A percentile compares a stretch with the other conserved stretches of the same genome.
Evolutionary conservation across 1,140 invertebrate genomes (phyloP).

Genomic region (Euwallacea fornicatus): DNA sequence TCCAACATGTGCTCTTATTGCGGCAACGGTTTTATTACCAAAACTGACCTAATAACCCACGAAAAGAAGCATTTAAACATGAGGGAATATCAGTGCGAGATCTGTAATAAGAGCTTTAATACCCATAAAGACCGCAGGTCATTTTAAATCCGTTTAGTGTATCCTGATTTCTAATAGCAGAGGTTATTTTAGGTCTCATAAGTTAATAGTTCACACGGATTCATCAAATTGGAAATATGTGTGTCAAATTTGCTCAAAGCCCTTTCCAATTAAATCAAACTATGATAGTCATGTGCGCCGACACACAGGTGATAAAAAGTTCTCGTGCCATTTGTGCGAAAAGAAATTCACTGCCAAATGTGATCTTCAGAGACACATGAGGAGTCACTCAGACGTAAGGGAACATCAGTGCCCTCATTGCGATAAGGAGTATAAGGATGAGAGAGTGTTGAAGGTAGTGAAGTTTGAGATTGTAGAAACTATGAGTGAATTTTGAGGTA

Average conservation of each 20-base stretch:
- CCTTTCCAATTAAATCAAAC: slow-evolving; percentile 42
- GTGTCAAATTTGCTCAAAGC: slow-evolving; percentile 48
- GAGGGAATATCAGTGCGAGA: slow-evolving; percentile 69
- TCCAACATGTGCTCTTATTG: slow-evolving; percentile 56
- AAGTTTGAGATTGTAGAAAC: neutral
- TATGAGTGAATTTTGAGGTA: neutral
- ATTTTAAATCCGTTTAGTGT: neutral
- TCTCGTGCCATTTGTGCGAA: slow-evolving; percentile 69
- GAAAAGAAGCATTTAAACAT: slow-evolving; percentile 65
- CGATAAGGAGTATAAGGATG: slow-evolving; percentile 39
- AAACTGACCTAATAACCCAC: slow-evolving; percentile 58
- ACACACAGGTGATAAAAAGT: slow-evolving; percentile 61
- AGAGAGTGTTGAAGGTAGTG: slow-evolving; percentile 40
- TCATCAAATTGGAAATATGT: slow-evolving; percentile 40
- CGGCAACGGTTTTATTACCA: slow-evolving; percentile 63
- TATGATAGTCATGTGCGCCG: slow-evolving; percentile 40
- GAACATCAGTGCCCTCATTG: slow-evolving; percentile 35
- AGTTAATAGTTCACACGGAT: slow-evolving; percentile 40
- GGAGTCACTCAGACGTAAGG: slow-evolving; percentile 39
- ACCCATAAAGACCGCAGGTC: slow-evolving; percentile 45
- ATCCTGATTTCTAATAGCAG: neutral
- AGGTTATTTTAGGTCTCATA: slow-evolving; percentile 32
- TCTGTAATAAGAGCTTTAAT: slow-evolving; percentile 63
- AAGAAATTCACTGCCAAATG: slow-evolving; percentile 63
- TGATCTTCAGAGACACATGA: slow-evolving; percentile 43